Evolutionary conservation across 2,888 invertebrate species (phyloP), one percentile per base, ranked within the genome.

Genomic region (Drosophila subsilvestris): DNA sequence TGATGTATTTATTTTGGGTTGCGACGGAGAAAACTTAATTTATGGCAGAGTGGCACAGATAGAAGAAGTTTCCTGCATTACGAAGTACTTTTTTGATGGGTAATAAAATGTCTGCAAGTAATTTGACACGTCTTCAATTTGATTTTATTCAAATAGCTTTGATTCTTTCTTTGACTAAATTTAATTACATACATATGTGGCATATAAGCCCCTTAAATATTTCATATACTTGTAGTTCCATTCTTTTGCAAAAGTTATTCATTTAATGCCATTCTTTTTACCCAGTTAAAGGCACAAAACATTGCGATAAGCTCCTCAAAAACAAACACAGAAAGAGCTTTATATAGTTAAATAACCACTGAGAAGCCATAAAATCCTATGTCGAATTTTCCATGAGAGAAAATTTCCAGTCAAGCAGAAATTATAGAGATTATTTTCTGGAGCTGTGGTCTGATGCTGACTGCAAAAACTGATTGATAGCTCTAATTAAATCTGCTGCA

Each of bases 381-480:
- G 32, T 5, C 10, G 14, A 32, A 14, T 42, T 48, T 47, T 17
- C 60, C 9, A 17, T 47, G 37, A 2, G 42, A 8, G 25, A 25
- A 72, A 62, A 68, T 59, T 76, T 75, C 61, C 68, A 67, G 61
- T 74, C 66, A 81, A 68, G 68, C 73, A 45, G 66, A 79, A 67
- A 68, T 78, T 62, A 74, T 65, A 60, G 49, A 76, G 65, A 78
- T 75, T 82, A 82, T 70, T 63, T 63, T 76, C 58, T 25, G 20
- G 47, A 53, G 29, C 47, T 74, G 68, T 66, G 27, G 9, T 76
- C 61, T 29, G 20, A 54, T 62, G 69, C 49, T 32, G 71, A 71
- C 58, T 57, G 70, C 57, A 54, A 57, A 63, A 78, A 63, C 80
- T 85, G 80, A 82, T 82, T 82, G 86, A 83, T 85, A 55, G 69